Base-by-base conservation (phyloP, 2,797 vertebrate genomes). In the Halcyon chelicuti region DNA sequence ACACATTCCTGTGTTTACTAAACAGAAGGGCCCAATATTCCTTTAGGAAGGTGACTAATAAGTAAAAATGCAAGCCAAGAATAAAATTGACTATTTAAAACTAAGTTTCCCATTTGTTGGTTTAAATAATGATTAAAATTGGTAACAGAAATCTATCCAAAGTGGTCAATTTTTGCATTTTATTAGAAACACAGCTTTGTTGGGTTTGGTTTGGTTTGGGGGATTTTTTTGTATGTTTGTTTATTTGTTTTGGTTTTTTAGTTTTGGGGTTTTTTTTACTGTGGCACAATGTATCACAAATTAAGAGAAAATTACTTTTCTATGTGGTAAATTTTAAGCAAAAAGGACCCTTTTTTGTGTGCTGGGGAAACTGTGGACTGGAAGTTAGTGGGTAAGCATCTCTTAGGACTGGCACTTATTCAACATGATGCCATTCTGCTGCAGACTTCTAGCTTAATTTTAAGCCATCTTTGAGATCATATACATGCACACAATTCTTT, bases 61-160 rank as follows among this genome's bases (percentile, higher is more conserved):
- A 65, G 37, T 61, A 75, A 86, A 93, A 94, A 92, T n/a, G 16
- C 23, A 90, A 90, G 39, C 18, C n/a, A 62, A 80, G 35, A 86
- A 84, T 88, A 94, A 94, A 90, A 92, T 6, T 61, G 40, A 86
- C 72, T 79, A 65, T 77, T 92, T 89, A 91, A 94, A 94, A 68
- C 5, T 54, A 89, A 51, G 14, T 80, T 91, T 89, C 17, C 33
- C 51, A 12, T 40, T 89, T 85, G 31, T 5, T 91, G 35, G 26
- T 75, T 94, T 75, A 92, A 91, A 80, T 77, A 5, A 51, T 81
- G 37, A 86, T 68, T 90, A 81, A 78, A 86, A 88, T 51, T 57
- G 33, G 23, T 47, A 87, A 65, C 16, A 60, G 46, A 62, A 86
- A 80, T 28, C 21, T 76, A 86, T 72, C 12, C 35, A 60, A 39